Evolutionary conservation across 2,888 invertebrate species (phyloP), one percentile per base, ranked within the genome.

Genomic region (Acleris holmiana): DNA sequence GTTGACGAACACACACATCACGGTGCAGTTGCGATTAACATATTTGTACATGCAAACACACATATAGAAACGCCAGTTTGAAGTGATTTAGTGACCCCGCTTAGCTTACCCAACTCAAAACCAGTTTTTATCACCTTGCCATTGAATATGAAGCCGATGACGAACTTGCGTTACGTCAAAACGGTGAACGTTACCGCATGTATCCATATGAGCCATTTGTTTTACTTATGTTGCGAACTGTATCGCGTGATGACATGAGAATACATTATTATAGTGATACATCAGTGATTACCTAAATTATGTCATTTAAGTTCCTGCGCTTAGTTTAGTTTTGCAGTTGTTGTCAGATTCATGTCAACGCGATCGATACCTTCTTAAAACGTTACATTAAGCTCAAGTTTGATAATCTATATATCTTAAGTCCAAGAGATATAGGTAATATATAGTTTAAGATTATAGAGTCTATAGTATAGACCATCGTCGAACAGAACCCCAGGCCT

Each of bases 71-170:
- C 4, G 35, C 13, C 10, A 35, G 35, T 1, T 35, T 35, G 4
- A 35, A 35, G 35, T 35, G 35, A 13, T 35, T 35, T 35, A 1
- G 35, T 35, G 35, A 35, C 35, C 35, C 35, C 13, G 35, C 4
- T 35, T 77, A 86, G 29, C 48, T 55, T 77, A 85, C 83, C 84
- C 85, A 82, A 85, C 79, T 74, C 75, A 72, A 74, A 84, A 88
- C 89, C 83, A 77, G 89, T 89, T 89, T 73, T 72, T 73, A 50
- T 75, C 64, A 82, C 90, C 91, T 91, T 91, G 91, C 88, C 90
- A 91, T 86, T 90, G 91, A 80, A 78, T 35, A 4, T 29, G 29
- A 29, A 29, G 78, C 71, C 79, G 78, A 76, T 88, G 88, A 88
- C 81, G 86, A 85, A 88, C 78, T 68, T 75, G 68, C 67, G 70